These are phyloP conservation scores for Spatula versicolor DNA, from an alignment of 2,797 vertebrate genomes.

Conservation along the genomic window DNA sequence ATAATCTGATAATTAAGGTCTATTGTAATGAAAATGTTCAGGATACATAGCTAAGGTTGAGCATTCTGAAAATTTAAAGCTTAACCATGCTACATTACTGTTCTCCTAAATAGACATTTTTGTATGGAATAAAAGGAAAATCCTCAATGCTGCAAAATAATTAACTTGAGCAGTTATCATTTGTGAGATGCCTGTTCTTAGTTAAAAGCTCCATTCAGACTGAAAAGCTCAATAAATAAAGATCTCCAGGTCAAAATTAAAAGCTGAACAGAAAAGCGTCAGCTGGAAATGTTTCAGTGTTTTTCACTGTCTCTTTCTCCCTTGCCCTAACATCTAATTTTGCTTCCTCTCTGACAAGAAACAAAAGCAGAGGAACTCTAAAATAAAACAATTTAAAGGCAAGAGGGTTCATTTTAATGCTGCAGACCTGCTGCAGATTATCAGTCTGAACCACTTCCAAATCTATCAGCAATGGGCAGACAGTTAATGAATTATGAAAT, in stretches of 20 bases:
- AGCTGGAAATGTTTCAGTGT: not conserved
- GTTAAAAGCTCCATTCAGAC: not conserved
- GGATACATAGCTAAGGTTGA: not conserved
- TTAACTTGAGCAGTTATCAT: not conserved
- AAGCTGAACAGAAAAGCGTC: not conserved
- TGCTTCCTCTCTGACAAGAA: not conserved
- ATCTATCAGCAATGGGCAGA: not conserved
- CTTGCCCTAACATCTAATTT: not conserved
- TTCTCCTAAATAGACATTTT: not conserved
- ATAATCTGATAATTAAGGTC: not conserved
- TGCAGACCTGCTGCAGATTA: slow-evolving; percentile 11
- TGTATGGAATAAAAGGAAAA: not conserved
- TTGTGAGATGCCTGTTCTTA: not conserved
- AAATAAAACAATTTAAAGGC: not conserved
- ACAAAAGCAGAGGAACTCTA: not conserved
- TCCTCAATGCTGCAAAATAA: not conserved
- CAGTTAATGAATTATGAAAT: slow-evolving; percentile 9
- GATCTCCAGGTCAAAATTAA: not conserved
- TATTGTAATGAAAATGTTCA: not conserved
- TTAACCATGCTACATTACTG: not conserved
- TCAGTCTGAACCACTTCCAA: slow-evolving; percentile 14
- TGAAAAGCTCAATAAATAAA: not conserved
- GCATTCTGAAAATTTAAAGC: not conserved
- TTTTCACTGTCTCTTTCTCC: not conserved
- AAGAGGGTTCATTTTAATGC: not conserved